Base-by-base conservation (phyloP, 2,888 invertebrate genomes). In the Malthinus seriepunctatus region DNA sequence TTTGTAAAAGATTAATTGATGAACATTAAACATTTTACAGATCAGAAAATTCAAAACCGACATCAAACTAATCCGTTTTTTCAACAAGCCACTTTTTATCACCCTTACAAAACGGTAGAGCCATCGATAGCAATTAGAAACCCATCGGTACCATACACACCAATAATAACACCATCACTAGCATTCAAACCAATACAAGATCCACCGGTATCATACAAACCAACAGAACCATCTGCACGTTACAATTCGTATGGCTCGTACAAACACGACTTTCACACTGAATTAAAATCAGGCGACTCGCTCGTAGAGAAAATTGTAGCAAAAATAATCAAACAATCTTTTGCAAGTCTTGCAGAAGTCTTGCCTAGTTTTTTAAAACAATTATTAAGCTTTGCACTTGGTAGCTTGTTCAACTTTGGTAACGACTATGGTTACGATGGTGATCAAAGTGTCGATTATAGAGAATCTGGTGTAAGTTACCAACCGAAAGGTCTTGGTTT, bases 251-350 rank as follows among this genome's bases (percentile, higher is more conserved):
- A 35, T 5, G 35, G 5, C 3, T 35, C 2, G 2, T 10, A 35
- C n/a, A n/a, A 35, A 35, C 11, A 2, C 3, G 35, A 11, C 35
- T 10, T 35, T 2, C 5, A 10, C 35, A 11, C n/a, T 6, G 35
- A 6, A 11, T 35, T 35, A n/a, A 35, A 6, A 35, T 10, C n/a
- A 8, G 23, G 72, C 47, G 67, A 68, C n/a, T 69, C 70, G 44
- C 58, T 73, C 32, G 62, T 77, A 8, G 57, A 68, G 8, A 78
- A 75, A 68, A 73, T 78, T 54, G 42, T 77, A 8, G 73, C 76
- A 53, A 76, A 76, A 68, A 47, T 77, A 7, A 52, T 77, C 9
- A 69, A 65, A 39, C 67, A 67, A 49, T 3, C 23, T 5, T 9
- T 42, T 4, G 42, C 11, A 5, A 23, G 23, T 23, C 2, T 5